Conservation (phyloP, 2,888 invertebrate species). For the Girardia tigrina region DNA sequence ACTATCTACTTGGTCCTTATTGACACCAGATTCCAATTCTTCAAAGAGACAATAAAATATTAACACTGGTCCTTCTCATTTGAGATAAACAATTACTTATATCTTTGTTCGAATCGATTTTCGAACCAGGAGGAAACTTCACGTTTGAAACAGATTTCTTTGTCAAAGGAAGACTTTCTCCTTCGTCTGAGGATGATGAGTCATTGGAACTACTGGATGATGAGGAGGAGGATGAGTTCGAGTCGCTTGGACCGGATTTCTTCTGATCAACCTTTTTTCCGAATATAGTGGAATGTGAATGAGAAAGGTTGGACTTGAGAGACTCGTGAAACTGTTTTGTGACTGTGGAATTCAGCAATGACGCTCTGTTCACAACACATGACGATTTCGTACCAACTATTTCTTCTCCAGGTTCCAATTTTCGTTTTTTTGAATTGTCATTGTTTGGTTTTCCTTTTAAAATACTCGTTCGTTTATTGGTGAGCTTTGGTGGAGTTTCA, state of each 20-base stretch:
- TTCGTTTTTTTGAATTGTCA: slow-evolving; percentile 10
- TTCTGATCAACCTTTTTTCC: background rate
- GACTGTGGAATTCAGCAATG: background rate
- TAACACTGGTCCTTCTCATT: too few relatives aligned
- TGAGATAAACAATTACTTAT: too few relatives aligned
- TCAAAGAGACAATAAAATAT: too few relatives aligned
- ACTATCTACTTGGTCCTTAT: background rate
- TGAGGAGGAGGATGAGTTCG: background rate
- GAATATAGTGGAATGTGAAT: background rate
- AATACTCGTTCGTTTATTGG: background rate
- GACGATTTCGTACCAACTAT: background rate
- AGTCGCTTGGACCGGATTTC: background rate
- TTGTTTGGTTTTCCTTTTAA: background rate
- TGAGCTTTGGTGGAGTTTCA: background rate
- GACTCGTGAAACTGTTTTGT: slow-evolving; percentile 8
- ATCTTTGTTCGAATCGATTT: background rate
- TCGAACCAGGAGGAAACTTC: background rate
- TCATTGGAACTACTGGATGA: slow-evolving; percentile 1
- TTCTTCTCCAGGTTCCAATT: slow-evolving; percentile 12
- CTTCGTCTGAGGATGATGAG: background rate
- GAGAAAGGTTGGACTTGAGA: background rate
- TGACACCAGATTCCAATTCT: background rate
- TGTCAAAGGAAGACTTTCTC: background rate
- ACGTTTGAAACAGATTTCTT: background rate
- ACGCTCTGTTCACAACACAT: background rate